A percentile compares a stretch with the other conserved stretches of the same genome.
Conservation (phyloP, 2,888 invertebrate species). For the Campoplex nolae region DNA sequence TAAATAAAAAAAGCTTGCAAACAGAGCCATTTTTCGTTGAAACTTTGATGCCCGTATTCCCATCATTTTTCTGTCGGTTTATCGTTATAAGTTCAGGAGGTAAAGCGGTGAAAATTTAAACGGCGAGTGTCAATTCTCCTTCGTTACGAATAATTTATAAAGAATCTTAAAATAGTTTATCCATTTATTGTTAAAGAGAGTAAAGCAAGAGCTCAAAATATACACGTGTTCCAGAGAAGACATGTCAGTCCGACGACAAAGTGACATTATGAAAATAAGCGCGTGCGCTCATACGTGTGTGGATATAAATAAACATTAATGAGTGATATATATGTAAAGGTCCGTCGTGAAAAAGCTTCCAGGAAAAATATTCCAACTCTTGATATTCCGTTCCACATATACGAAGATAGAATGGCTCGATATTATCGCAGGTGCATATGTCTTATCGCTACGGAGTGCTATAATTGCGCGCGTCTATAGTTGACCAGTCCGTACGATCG, state of each 20-base stretch:
- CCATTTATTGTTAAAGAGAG: not conserved
- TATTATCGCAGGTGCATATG: not conserved
- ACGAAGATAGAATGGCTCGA: constrained; percentile 19
- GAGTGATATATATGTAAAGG: not conserved
- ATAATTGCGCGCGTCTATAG: constrained; percentile 13
- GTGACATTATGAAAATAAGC: not conserved
- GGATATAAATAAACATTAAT: constrained; percentile 1
- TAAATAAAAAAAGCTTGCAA: not conserved
- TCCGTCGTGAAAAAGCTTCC: not conserved
- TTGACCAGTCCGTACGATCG: not conserved
- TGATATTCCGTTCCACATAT: constrained; percentile 5
- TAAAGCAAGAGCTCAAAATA: not conserved
- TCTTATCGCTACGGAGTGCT: not conserved
- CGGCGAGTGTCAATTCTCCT: not conserved
- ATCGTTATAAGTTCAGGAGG: not conserved
- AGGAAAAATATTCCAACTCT: constrained; percentile 1
- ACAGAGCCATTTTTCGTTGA: not conserved
- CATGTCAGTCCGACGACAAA: not conserved
- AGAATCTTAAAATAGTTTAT: not conserved
- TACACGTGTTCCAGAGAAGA: not conserved
- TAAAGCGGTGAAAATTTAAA: not conserved
- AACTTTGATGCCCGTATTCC: not conserved
- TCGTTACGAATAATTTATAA: not conserved
- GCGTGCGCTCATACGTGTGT: not conserved
- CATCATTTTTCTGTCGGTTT: not conserved